phyloP scores from a whole-genome alignment of 2,797 vertebrate species.

The Gila robusta region DNA sequence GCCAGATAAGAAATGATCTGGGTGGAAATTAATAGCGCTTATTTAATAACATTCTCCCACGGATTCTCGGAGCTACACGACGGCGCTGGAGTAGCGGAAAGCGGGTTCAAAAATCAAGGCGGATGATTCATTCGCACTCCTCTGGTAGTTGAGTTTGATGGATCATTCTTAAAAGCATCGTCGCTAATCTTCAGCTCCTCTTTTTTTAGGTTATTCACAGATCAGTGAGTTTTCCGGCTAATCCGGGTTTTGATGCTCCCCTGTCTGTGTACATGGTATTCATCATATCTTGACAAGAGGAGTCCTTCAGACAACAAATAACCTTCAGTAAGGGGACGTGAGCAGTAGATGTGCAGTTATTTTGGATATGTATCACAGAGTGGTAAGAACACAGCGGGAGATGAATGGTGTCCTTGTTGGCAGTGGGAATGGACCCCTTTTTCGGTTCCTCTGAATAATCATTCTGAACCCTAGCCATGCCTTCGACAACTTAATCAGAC shows the following conservation, averaged over 20 bases:
- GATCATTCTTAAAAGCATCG: slow-evolving; percentile 99
- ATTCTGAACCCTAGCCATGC: slow-evolving; percentile 87
- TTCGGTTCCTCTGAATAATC: slow-evolving; percentile 83
- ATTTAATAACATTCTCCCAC: slow-evolving; percentile 84
- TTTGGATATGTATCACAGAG: slow-evolving; percentile 99
- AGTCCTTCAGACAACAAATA: slow-evolving; percentile 99
- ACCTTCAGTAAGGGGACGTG: slow-evolving; percentile 99
- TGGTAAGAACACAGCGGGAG: slow-evolving; percentile 93
- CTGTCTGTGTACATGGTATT: slow-evolving; percentile 99
- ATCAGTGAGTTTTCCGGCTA: slow-evolving; percentile 99
- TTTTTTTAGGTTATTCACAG: slow-evolving; percentile 99
- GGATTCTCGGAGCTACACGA: slow-evolving; percentile 81
- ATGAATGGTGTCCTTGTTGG: slow-evolving; percentile 93
- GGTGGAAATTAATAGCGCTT: slow-evolving; percentile 82
- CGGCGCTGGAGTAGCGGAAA: slow-evolving; percentile 80
- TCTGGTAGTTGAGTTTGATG: slow-evolving; percentile 99
- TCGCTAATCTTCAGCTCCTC: slow-evolving; percentile 99
- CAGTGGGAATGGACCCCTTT: slow-evolving; percentile 80
- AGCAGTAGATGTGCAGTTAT: slow-evolving; percentile 95
- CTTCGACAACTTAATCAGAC: slow-evolving; percentile 90
- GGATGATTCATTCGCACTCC: slow-evolving; percentile 99
- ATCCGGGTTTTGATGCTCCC: slow-evolving; percentile 98
- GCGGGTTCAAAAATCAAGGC: slow-evolving; percentile 90
- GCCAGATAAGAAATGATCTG: slow-evolving; percentile 84
- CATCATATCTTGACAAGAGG: slow-evolving; percentile 99